Percentiles rank a stretch among this genome's conserved stretches.
These are phyloP conservation scores for Strigops habroptila DNA, from an alignment of 2,113 vertebrate species.

Conservation along the genomic window DNA sequence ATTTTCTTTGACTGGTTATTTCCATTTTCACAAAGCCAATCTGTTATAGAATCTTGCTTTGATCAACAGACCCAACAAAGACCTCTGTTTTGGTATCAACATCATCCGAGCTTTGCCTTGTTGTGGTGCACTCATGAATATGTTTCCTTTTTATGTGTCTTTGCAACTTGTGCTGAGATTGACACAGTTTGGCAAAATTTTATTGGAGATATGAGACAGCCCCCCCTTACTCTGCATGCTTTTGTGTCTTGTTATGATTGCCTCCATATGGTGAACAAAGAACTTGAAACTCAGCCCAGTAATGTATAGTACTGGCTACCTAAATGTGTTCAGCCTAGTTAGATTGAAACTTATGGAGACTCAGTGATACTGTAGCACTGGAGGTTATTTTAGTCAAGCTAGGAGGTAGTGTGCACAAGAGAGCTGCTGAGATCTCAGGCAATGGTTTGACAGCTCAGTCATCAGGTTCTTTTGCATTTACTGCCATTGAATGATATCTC, in stretches of 20 bases:
- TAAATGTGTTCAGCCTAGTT: conserved; percentile 67
- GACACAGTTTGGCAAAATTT: conserved; percentile 66
- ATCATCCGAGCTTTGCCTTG: conserved; percentile 67
- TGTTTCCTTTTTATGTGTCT: conserved; percentile 62
- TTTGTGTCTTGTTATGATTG: conserved; percentile 61
- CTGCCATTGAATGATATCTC: neutral
- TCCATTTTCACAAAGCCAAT: conserved; percentile 68
- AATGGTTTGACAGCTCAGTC: conserved; percentile 2
- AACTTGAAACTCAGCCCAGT: conserved; percentile 69
- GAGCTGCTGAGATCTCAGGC: conserved; percentile 18
- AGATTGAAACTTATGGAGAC: conserved; percentile 63
- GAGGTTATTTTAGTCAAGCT: conserved; percentile 58
- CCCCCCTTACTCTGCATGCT: conserved; percentile 57
- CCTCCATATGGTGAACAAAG: conserved; percentile 68
- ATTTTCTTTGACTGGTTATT: conserved; percentile 67
- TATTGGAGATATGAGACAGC: conserved; percentile 65
- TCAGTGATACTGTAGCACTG: conserved; percentile 36
- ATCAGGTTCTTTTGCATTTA: neutral
- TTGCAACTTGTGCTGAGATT: conserved; percentile 66
- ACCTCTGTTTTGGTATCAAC: conserved; percentile 67
- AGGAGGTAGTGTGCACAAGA: neutral
- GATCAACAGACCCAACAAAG: conserved; percentile 68
- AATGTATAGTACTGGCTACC: conserved; percentile 69
- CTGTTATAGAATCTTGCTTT: conserved; percentile 68
- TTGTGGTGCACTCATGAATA: conserved; percentile 68